Base-by-base conservation (phyloP, 92 coral and sea anemone species). In the Phenganax stokvisi region DNA sequence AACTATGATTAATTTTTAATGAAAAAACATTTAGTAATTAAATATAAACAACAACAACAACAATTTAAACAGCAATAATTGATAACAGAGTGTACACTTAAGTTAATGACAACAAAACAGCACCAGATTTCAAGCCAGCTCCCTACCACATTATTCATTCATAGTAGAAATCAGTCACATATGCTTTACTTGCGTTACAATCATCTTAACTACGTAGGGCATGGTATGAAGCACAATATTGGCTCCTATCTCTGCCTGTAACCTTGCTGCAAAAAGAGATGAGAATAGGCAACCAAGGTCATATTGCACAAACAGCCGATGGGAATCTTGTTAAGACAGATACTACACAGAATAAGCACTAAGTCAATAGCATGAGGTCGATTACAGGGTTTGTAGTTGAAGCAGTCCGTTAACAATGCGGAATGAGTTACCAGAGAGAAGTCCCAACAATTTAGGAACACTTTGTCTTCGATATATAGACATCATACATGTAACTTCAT, bases 321-420 rank as follows among this genome's bases (percentile, higher is more conserved):
- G 0, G 0, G 12, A 59, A 59, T 59, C 0, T 59, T 13, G 7
- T 27, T 76, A 51, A 72, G 9, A 57, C 80, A 63, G 55, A 3
- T 53, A 63, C 77, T 65, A 56, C 67, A 29, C 56, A 59, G 70
- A 71, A 77, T 84, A 87, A 16, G 74, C 87, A 75, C 71, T 65
- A 87, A 28, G 87, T 83, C 89, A 78, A 87, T 79, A 55, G 85
- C 85, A 64, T 75, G 27, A 13, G 87, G 71, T 77, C 87, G 80
- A n/a, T 4, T 72, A 72, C 37, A 63, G 10, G n/a, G 80, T 7
- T 87, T 87, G 69, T 87, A 87, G 25, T 84, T 47, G 51, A 84
- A 87, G 76, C 87, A 87, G 79, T 87, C 61, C 65, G 57, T 51
- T 28, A 87, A 85, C 56, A 87, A 71, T 10, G 69, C 62, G 61